A percentile compares a stretch with the other conserved stretches of the same genome.
Conservation (phyloP, 2,113 vertebrate genomes). For the Lepus europaeus region DNA sequence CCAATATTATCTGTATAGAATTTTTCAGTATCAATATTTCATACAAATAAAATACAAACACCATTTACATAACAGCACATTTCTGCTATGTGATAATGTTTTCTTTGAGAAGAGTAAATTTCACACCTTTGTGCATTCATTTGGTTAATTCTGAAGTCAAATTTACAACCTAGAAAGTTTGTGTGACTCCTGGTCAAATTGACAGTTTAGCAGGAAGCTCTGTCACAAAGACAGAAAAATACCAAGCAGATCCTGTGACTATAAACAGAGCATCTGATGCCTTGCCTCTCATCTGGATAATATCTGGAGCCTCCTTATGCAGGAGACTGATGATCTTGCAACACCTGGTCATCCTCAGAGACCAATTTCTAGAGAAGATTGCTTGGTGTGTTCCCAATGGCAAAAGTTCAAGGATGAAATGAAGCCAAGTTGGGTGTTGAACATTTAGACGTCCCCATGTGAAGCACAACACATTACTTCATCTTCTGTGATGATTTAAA, state of each 20-base stretch:
- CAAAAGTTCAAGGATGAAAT: neutral
- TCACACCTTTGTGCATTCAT: neutral
- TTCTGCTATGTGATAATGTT: neutral
- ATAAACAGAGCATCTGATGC: rapidly evolving
- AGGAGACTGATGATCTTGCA: neutral
- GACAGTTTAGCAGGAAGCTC: neutral
- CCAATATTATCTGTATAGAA: neutral
- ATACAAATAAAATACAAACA: neutral
- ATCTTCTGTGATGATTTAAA: neutral
- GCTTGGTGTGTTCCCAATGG: neutral
- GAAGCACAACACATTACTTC: neutral
- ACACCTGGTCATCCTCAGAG: neutral
- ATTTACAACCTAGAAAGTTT: neutral
- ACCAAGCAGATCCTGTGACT: neutral
- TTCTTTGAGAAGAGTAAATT: neutral
- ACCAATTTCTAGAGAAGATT: neutral
- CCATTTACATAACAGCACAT: neutral
- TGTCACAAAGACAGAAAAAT: neutral
- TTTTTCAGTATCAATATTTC: neutral
- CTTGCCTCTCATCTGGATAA: too few relatives aligned
- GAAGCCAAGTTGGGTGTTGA: too few relatives aligned
- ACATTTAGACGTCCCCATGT: neutral
- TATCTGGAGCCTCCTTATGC: neutral
- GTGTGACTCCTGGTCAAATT: too few relatives aligned
- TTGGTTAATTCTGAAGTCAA: neutral